These are phyloP conservation scores for Capricornis sumatraensis DNA, from an alignment of 2,113 vertebrate genomes.

Conservation along the genomic window DNA sequence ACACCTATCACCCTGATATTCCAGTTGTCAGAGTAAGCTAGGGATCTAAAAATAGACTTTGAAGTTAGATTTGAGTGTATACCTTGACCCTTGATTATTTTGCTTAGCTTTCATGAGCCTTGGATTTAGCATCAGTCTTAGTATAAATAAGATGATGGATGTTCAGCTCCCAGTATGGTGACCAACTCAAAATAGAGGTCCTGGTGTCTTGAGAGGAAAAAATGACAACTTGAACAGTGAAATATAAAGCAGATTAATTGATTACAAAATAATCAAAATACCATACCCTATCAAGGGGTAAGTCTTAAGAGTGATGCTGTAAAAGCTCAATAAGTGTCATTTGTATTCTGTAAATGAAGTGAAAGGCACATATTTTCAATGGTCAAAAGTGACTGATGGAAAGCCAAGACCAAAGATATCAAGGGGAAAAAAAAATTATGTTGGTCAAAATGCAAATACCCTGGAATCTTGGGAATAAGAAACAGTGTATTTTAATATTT, in stretches of 20 bases:
- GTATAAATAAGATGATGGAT: not conserved
- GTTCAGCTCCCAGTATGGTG: not conserved
- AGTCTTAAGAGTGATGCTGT: not conserved
- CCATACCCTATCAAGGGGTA: not conserved
- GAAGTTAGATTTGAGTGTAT: not conserved
- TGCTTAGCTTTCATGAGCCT: not conserved
- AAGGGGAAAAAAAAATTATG: fast-evolving
- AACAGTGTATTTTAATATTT: not conserved
- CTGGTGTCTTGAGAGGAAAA: not conserved
- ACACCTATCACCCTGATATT: not conserved
- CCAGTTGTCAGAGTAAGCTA: not conserved
- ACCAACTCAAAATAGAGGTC: not conserved
- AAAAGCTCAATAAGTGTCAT: not conserved
- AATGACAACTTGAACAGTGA: not conserved
- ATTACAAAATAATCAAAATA: not conserved
- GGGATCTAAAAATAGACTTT: not conserved
- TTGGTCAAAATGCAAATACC: not conserved
- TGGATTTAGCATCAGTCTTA: not conserved
- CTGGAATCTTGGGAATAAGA: not conserved
- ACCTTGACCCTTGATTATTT: not conserved
- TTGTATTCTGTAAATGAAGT: not conserved
- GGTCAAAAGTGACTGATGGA: not conserved
- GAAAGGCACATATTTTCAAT: not conserved
- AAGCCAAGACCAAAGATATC: not conserved
- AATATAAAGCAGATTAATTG: not conserved